Evolutionary conservation across 2,113 vertebrate genomes (phyloP).

Genomic region (Perca fluviatilis): DNA sequence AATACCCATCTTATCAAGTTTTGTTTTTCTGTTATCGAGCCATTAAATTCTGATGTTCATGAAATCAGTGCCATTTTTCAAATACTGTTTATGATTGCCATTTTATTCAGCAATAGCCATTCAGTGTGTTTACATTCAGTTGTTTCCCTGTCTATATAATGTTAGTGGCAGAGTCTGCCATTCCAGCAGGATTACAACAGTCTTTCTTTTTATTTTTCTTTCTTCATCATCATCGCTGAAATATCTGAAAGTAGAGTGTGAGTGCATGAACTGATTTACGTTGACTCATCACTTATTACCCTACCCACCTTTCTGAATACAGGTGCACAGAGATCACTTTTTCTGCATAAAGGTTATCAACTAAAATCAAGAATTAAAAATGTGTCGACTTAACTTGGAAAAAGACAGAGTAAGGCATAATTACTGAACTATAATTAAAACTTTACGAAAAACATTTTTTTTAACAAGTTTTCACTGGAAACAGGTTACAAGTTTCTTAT

Average conservation of each 20-base stretch:
- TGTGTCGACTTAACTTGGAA: too few species aligned
- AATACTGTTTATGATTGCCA: not conserved
- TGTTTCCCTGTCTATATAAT: not conserved
- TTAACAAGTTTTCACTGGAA: not conserved
- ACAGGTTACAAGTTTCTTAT: not conserved
- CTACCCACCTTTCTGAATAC: too few species aligned
- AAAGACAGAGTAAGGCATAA: not conserved
- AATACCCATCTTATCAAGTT: not conserved
- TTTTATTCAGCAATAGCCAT: not conserved
- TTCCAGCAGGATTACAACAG: too few species aligned
- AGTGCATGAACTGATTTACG: not conserved
- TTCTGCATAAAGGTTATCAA: too few species aligned
- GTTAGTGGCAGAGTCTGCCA: not conserved
- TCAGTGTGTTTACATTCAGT: not conserved
- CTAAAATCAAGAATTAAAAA: not conserved
- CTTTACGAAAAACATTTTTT: too few species aligned
- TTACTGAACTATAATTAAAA: not conserved
- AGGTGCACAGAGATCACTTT: too few species aligned
- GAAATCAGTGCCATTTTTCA: not conserved
- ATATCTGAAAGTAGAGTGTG: not conserved
- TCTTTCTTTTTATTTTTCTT: not conserved
- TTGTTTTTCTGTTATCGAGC: not conserved
- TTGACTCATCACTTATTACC: not conserved
- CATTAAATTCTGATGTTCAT: not conserved
- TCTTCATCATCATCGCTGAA: not conserved